phyloP scores from a whole-genome alignment of 2,888 invertebrate genomes.

The Subacronicta megacephala region DNA sequence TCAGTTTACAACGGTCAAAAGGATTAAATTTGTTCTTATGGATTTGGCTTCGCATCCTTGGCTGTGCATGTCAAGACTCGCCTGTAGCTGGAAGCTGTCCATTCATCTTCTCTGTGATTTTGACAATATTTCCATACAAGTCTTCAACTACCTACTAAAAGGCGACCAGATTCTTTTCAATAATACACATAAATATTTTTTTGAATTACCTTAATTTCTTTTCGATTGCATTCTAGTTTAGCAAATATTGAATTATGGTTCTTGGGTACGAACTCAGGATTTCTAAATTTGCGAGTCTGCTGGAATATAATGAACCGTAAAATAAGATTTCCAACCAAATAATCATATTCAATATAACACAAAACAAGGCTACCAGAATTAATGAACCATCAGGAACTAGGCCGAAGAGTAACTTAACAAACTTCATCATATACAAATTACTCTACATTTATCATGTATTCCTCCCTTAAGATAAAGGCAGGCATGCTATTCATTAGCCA shows the following conservation, averaged over 20 bases:
- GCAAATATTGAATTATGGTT: neutral
- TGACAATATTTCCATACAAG: too few species aligned
- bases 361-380: conserved; percentile 35
- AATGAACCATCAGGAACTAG: conserved; percentile 45
- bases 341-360: conserved; percentile 10
- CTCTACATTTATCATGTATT: conserved; percentile 69
- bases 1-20: neutral
- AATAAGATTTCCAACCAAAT: conserved; percentile 21
- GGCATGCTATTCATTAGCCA: conserved; percentile 71
- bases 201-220: too few species aligned
- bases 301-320: conserved; percentile 4
- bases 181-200: too few species aligned
- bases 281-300: neutral
- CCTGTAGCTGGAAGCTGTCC: too few species aligned
- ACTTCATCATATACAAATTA: conserved; percentile 63
- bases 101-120: too few species aligned
- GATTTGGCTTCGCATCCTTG: too few species aligned
- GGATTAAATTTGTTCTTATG: too few species aligned
- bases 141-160: too few species aligned
- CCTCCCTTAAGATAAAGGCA: conserved; percentile 67
- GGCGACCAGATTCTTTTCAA: too few species aligned
- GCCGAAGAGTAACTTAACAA: conserved; percentile 45
- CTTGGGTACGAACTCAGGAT: neutral
- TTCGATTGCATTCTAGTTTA: too few species aligned
- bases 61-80: too few species aligned